Evolutionary conservation across 2,888 invertebrate genomes (phyloP).

Genomic region (Nomada hirtipes): DNA sequence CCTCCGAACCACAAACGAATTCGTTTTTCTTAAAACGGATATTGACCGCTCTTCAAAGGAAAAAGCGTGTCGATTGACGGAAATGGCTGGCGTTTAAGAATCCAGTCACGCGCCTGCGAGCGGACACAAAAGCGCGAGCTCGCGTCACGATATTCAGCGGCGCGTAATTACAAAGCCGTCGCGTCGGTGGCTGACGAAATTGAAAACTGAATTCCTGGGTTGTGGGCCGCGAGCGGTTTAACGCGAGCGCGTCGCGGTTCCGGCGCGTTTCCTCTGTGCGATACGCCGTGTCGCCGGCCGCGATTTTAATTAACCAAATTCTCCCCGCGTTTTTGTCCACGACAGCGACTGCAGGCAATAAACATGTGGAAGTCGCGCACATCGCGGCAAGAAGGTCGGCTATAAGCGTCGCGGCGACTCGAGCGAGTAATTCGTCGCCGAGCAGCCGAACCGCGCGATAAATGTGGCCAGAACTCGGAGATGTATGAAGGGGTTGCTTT

Average conservation of each 20-base stretch:
- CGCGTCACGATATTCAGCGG: conserved; percentile 16
- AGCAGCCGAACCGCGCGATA: conserved; percentile 6
- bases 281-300: conserved; percentile 62
- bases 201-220: conserved; percentile 48
- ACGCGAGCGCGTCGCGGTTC: conserved; percentile 29
- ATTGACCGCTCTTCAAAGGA: conserved; percentile 20
- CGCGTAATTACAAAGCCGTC: conserved; percentile 45
- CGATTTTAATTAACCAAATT: conserved; percentile 76
- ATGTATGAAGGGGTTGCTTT: neutral
- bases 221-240: conserved; percentile 31
- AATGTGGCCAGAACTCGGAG: neutral
- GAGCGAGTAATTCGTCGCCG: neutral
- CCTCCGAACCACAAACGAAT: neutral
- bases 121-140: neutral
- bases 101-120: conserved; percentile 7
- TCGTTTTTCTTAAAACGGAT: neutral
- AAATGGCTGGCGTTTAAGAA: conserved; percentile 37
- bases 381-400: conserved; percentile 6
- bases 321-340: conserved; percentile 60
- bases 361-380: conserved; percentile 32
- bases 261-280: conserved; percentile 25
- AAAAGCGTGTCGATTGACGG: conserved; percentile 34
- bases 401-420: neutral
- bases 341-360: conserved; percentile 61
- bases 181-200: conserved; percentile 43